Evolutionary conservation across 2,113 vertebrate species (phyloP), one percentile per base, ranked within the genome.

Genomic region (Dendropsophus ebraccatus): DNA sequence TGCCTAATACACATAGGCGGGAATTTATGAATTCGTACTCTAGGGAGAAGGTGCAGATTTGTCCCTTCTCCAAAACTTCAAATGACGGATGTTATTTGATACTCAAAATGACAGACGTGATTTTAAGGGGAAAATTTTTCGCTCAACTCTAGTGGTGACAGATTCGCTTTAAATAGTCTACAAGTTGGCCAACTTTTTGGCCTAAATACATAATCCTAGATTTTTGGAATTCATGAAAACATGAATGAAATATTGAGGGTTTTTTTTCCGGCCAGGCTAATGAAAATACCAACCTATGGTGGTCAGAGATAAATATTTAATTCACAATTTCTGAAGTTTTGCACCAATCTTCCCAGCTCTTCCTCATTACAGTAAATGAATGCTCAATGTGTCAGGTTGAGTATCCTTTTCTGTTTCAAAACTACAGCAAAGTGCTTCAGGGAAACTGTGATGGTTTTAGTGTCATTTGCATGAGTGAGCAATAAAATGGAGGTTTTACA

Each of bases 391-490:
- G 77, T 86, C 84, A 80, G 25, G 37, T 56, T 73, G 60, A 58
- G 76, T 86, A 86, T 80, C 84, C 76, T 81, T 72, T 86, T 70
- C 76, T 80, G 79, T 80, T 72, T 80, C 82, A 47, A 81, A 81
- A 86, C 78, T 47, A 60, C 69, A 80, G 62, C 60, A 86, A 69
- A 79, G 84, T 49, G 84, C 84, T 86, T 69, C 77, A 86, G 84
- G 84, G 84, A 32, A 80, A 86, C 50, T 80, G 65, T 81, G 76
- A 86, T 50, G 84, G 65, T 37, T 80, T 86, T 58, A 86, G 76
- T 80, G 76, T 80, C 77, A 86, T 86, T 86, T 86, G 84, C 76
- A 80, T 81, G 76, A 86, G 76, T 47, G 76, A 86, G 84, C 84
- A 86, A 73, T 80, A 54, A 73, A 78, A 81, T 41, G 17, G 32